phyloP scores from a whole-genome alignment of 2,888 invertebrate species.

The Ochlodes sylvanus region DNA sequence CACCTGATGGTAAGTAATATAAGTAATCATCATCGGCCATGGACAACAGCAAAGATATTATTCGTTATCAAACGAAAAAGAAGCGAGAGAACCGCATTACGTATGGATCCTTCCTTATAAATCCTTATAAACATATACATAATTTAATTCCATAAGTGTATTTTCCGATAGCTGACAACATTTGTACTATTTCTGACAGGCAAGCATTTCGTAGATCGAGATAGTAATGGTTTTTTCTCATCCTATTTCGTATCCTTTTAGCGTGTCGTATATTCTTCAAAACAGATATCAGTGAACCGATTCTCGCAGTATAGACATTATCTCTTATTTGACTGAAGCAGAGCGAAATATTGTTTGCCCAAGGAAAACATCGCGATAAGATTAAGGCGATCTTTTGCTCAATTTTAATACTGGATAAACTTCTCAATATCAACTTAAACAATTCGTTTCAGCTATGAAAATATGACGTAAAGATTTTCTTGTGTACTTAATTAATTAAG shows the following conservation, averaged over 20 bases:
- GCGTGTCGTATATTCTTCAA: conserved; percentile 36
- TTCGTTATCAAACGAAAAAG: no score
- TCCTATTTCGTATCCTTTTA: conserved; percentile 44
- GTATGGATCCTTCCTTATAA: no score
- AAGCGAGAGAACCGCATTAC: no score
- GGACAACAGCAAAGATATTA: no score
- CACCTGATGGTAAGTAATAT: no score
- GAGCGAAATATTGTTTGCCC: conserved; percentile 8
- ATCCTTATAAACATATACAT: no score
- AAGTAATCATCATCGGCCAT: no score
- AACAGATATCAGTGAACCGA: conserved; percentile 25
- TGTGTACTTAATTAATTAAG: no score
- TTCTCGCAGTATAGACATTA: conserved; percentile 3
- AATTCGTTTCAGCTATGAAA: not conserved
- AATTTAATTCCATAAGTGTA: no score
- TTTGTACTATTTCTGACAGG: conserved; percentile 13
- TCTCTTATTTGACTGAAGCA: conserved; percentile 9
- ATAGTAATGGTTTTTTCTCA: conserved; percentile 38
- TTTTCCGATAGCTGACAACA: no score
- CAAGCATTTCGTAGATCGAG: conserved; percentile 27
- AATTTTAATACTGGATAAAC: not conserved
- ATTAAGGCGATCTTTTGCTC: not conserved
- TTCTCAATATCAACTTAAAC: not conserved
- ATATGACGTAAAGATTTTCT: no score
- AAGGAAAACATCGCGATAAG: conserved; percentile 12